Conservation (phyloP, 2,797 vertebrate species). For the Dicrostonyx torquatus region DNA sequence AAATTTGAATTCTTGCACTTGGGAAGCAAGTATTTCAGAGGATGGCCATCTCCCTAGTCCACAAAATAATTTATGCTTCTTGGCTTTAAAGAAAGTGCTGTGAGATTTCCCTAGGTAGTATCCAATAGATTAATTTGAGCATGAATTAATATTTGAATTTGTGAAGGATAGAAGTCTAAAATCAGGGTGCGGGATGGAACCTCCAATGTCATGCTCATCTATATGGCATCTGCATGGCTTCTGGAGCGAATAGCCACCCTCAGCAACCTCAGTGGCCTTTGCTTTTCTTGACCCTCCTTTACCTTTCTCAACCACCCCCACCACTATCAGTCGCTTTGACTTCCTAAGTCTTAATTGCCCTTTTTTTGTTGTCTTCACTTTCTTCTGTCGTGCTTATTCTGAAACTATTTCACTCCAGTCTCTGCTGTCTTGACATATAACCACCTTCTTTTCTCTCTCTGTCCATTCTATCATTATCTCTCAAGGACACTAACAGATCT, state of each 20-base stretch:
- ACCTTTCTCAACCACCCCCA: background rate
- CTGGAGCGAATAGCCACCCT: background rate
- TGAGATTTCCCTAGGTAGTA: background rate
- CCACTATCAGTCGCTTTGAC: background rate
- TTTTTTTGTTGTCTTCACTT: too few relatives aligned
- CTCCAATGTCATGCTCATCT: background rate
- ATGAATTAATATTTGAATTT: background rate
- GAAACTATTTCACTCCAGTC: background rate
- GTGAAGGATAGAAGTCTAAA: background rate
- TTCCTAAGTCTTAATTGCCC: background rate
- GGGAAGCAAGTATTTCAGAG: background rate
- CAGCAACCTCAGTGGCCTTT: too few relatives aligned
- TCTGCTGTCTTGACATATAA: background rate
- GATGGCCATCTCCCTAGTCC: too few relatives aligned
- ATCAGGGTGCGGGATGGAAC: background rate
- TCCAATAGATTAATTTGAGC: background rate
- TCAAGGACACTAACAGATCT: background rate
- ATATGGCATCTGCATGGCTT: background rate
- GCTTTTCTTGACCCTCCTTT: background rate
- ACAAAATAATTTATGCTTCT: background rate
- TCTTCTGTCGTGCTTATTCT: background rate
- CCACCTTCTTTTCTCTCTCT: background rate
- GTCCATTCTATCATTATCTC: background rate
- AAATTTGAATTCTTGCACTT: background rate
- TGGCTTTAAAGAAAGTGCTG: background rate